Conservation (phyloP, 37 sponge, comb jelly and placozoan genomes). For the Aplysina aerophoba region DNA sequence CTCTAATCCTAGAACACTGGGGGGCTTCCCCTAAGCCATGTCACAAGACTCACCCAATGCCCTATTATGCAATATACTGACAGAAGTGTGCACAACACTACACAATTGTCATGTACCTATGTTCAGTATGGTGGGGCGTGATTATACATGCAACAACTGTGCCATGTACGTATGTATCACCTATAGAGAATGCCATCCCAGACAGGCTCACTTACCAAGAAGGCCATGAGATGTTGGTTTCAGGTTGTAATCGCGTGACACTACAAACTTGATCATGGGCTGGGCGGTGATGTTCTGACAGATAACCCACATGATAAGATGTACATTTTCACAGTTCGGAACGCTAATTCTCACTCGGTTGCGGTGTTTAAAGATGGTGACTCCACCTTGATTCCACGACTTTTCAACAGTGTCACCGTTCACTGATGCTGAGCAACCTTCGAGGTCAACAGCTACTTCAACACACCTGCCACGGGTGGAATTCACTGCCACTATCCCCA, state of each 20-base stretch:
- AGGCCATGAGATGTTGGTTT: slow-evolving; percentile 75
- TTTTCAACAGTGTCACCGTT: background rate
- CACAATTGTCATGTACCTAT: too few relatives aligned
- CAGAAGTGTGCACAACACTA: too few relatives aligned
- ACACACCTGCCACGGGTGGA: background rate
- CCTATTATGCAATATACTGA: too few relatives aligned
- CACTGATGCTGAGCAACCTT: background rate
- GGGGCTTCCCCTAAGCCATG: too few relatives aligned
- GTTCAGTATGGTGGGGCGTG: too few relatives aligned
- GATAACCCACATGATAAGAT: slow-evolving; percentile 67
- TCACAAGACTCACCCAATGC: too few relatives aligned
- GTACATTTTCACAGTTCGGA: slow-evolving; percentile 69
- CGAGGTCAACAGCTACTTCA: background rate
- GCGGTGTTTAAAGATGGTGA: background rate
- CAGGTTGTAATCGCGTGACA: slow-evolving; percentile 64
- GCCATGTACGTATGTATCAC: too few relatives aligned
- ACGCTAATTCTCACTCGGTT: slow-evolving; percentile 55
- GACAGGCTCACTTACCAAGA: slow-evolving; percentile 55
- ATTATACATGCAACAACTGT: too few relatives aligned
- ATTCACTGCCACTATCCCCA: slow-evolving; percentile 6
- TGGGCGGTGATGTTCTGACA: slow-evolving; percentile 48
- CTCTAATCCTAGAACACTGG: too few relatives aligned
- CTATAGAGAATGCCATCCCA: too few relatives aligned
- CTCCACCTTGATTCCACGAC: background rate
- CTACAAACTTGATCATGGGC: slow-evolving; percentile 58